Percentiles rank a stretch among this genome's conserved stretches.
Conservation (phyloP, 2,888 invertebrate species). For the Drosophila silvestris region DNA sequence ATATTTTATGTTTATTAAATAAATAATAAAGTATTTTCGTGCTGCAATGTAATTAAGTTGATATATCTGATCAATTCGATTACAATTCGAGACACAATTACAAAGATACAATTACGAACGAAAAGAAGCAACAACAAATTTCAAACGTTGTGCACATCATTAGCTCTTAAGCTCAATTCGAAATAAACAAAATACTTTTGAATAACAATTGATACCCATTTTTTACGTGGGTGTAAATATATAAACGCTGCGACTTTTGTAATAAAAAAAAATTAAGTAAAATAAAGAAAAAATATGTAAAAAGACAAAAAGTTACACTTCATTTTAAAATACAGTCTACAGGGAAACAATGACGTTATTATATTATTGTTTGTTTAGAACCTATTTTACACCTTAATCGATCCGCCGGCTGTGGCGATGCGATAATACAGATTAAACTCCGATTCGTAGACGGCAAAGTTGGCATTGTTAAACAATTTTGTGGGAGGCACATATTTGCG, state of each 20-base stretch:
- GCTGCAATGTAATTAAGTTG: conserved; percentile 51
- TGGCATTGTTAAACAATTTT: conserved; percentile 79
- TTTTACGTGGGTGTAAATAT: conserved; percentile 74
- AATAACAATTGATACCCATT: conserved; percentile 46
- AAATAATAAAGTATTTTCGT: conserved; percentile 79
- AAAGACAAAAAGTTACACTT: conserved; percentile 25
- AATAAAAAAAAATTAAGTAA: conserved; percentile 55
- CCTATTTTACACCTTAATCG: conserved; percentile 55
- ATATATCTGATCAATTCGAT: conserved; percentile 36
- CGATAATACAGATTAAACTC: conserved; percentile 85
- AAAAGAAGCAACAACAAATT: conserved; percentile 21
- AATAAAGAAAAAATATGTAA: conserved; percentile 59
- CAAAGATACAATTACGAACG: conserved; percentile 38
- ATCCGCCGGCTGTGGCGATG: conserved; percentile 77
- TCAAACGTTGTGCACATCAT: conserved; percentile 51
- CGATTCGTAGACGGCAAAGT: conserved; percentile 82
- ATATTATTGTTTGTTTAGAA: neutral
- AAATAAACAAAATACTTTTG: conserved; percentile 45
- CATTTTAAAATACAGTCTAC: neutral
- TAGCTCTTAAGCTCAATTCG: conserved; percentile 63
- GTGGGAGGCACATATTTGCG: conserved; percentile 80
- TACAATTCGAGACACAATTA: conserved; percentile 30
- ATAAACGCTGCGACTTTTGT: conserved; percentile 67
- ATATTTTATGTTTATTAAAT: conserved; percentile 83
- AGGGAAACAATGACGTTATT: neutral